Percentiles rank a stretch among this genome's conserved stretches.
Evolutionary conservation across 2,888 invertebrate genomes (phyloP).

Genomic region (Orthosia gothica): DNA sequence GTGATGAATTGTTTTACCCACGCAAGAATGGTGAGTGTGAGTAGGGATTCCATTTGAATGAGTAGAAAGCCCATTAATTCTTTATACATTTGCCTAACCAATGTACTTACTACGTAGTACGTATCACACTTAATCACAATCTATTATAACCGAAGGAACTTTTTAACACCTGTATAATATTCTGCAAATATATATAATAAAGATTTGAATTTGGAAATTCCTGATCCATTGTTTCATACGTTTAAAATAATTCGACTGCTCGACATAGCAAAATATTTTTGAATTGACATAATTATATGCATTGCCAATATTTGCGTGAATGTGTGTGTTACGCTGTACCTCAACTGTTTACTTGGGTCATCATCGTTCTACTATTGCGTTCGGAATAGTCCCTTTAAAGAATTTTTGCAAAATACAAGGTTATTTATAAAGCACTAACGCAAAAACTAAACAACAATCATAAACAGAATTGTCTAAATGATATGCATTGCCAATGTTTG

Average conservation of each 20-base stretch:
- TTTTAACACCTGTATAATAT: no score
- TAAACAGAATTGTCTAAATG: not conserved
- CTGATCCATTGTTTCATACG: not conserved
- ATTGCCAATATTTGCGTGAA: no score
- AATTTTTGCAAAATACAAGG: constrained; percentile 6
- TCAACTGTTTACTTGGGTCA: not conserved
- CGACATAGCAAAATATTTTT: not conserved
- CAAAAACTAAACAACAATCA: no score
- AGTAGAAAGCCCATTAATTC: not conserved
- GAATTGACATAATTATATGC: not conserved
- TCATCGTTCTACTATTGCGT: no score
- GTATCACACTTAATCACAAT: not conserved
- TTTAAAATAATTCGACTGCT: not conserved
- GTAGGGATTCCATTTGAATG: not conserved
- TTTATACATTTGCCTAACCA: not conserved
- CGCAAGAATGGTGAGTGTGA: not conserved
- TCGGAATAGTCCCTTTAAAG: no score
- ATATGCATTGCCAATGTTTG: not conserved
- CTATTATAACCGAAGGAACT: not conserved
- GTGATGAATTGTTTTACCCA: constrained; percentile 2
- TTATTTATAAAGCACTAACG: no score
- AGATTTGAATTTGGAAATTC: no score
- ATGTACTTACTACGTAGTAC: no score
- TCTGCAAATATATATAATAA: no score
- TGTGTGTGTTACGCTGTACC: not conserved